Evolutionary conservation across 2,113 vertebrate genomes (phyloP).

Genomic region (Hepsetus odoe): DNA sequence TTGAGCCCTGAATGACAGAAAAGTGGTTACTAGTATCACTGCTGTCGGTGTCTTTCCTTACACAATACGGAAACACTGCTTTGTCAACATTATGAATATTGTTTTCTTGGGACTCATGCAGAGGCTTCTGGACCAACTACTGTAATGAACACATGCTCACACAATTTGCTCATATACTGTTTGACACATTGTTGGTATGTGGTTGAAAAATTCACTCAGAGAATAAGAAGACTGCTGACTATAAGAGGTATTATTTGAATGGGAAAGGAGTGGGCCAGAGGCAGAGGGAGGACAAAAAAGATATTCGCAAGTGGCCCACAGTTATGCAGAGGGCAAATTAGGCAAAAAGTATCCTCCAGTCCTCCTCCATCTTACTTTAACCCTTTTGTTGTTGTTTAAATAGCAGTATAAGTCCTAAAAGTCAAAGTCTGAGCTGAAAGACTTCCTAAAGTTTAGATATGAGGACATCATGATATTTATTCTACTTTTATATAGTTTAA

Average conservation of each 20-base stretch:
- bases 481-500: too few relatives aligned
- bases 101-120: constrained; percentile 21
- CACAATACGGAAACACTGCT: constrained; percentile 20
- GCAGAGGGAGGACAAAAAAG: neutral
- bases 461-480: too few relatives aligned
- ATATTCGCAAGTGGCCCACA: neutral
- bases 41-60: neutral
- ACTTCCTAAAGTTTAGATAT: too few relatives aligned
- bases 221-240: neutral
- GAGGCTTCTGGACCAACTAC: neutral
- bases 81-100: constrained; percentile 15
- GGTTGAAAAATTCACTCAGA: neutral
- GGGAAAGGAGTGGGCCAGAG: neutral
- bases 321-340: neutral
- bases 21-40: neutral
- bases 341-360: neutral
- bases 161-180: neutral
- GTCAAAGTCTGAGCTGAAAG: too few relatives aligned
- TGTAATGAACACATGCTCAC: neutral
- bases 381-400: neutral
- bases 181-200: neutral
- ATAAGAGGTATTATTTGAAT: neutral
- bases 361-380: neutral
- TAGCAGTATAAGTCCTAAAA: neutral
- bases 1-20: neutral